Base-by-base conservation (phyloP, 2,113 vertebrate species). In the Alosa alosa region DNA sequence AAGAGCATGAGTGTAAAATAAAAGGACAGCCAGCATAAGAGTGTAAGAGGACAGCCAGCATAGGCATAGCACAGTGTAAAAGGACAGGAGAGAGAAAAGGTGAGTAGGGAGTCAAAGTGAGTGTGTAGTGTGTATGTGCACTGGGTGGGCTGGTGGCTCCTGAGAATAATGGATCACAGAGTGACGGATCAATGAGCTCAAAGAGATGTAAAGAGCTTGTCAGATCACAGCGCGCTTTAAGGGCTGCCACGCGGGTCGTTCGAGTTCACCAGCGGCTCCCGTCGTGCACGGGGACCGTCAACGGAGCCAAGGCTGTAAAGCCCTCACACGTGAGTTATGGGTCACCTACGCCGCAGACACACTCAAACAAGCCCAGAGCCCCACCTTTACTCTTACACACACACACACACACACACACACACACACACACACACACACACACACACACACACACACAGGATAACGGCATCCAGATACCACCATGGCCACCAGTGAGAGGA, bases 291-390 rank as follows among this genome's bases (percentile, higher is more conserved):
- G 85, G 82, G 85, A 25, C 88, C 84, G 82, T 84, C 85, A 50
- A 18, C 68, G 55, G 47, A 84, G 78, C 82, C 17, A 39, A 41
- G 75, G 81, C 84, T 46, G 25, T 88, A 89, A 89, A 90, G 88
- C 89, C 90, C 91, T 94, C 91, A 90, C 88, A 92, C 90, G 90
- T 90, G 91, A 94, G 91, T 91, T 91, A 91, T 68, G 87, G 90
- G 89, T 90, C 90, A 89, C 82, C 31, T 20, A 83, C 86, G 82
- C 57, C 57, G 64, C 84, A 82, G 81, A 88, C 81, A 88, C 86
- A 88, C 84, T 25, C 36, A 83, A 44, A 64, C 18, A 36, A 11
- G 25, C 46, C n/a, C 46, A 25, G 89, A 91, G 90, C 60, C 72
- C 31, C 72, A 13, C 72, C 25, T 17, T 11, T 68, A 57, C 47